Evolutionary conservation across 2,888 invertebrate genomes (phyloP).

Genomic region (Drosophila kambysellisi): DNA sequence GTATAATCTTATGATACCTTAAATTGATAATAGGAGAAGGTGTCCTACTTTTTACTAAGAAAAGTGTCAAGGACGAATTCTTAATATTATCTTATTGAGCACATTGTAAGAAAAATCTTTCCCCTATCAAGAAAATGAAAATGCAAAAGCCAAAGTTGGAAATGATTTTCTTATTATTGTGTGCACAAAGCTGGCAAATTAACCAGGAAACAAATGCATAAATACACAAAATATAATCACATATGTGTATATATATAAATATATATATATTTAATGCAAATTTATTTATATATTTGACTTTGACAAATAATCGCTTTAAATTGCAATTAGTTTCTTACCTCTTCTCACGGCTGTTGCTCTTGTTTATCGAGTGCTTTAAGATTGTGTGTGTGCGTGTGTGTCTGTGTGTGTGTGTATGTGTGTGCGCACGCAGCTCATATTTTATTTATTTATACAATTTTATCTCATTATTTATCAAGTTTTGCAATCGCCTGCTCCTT

Average conservation of each 20-base stretch:
- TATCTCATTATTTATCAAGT: conserved; percentile 57
- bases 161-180: conserved; percentile 28
- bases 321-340: conserved; percentile 67
- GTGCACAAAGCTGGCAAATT: conserved; percentile 32
- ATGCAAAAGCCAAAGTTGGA: neutral
- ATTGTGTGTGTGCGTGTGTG: conserved; percentile 1
- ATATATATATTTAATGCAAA: conserved; percentile 11
- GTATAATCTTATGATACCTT: neutral
- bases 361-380: conserved; percentile 23
- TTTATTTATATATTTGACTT: conserved; percentile 57
- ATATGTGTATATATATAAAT: conserved; percentile 1
- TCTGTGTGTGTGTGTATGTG: neutral
- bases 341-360: conserved; percentile 52
- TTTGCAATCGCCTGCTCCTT: conserved; percentile 38
- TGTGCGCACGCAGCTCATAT: conserved; percentile 35
- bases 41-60: neutral
- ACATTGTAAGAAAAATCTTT: neutral
- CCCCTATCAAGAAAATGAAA: neutral
- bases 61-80: conserved; percentile 29
- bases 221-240: neutral
- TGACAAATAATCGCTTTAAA: conserved; percentile 70
- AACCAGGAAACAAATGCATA: conserved; percentile 33
- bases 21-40: neutral
- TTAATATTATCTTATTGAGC: neutral
- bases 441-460: conserved; percentile 69